These are phyloP conservation scores for Noctua janthe DNA, from an alignment of 2,888 invertebrate species.

Conservation along the genomic window DNA sequence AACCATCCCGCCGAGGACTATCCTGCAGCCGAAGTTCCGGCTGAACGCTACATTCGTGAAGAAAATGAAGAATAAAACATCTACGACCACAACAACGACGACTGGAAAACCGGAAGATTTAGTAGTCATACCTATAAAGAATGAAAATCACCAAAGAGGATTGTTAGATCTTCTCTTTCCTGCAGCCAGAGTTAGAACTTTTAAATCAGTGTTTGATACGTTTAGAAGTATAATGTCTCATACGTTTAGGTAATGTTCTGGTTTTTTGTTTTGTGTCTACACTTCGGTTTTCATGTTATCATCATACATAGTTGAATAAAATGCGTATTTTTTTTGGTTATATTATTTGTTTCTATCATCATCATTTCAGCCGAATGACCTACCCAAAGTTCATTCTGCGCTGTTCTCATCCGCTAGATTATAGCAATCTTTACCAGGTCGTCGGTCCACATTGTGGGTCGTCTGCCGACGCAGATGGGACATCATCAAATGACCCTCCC, in stretches of 20 bases:
- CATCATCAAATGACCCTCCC: too few species aligned
- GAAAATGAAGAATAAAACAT: neutral
- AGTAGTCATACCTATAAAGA: conserved; percentile 69
- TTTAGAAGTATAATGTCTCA: conserved; percentile 77
- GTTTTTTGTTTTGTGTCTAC: conserved; percentile 11
- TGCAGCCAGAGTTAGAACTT: conserved; percentile 75
- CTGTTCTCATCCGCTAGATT: neutral
- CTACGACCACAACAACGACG: conserved; percentile 42
- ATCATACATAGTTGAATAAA: conserved; percentile 42
- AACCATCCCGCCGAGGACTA: conserved; percentile 28
- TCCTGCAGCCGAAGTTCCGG: conserved; percentile 65
- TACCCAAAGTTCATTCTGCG: neutral
- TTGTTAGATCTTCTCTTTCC: conserved; percentile 82
- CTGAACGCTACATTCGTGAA: conserved; percentile 49
- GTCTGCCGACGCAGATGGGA: neutral
- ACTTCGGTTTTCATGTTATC: conserved; percentile 15
- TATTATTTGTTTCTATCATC: neutral
- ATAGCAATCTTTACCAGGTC: too few species aligned
- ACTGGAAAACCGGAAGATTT: conserved; percentile 65
- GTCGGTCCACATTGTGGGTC: neutral
- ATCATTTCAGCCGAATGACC: neutral
- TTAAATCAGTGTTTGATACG: conserved; percentile 79
- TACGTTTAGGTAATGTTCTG: conserved; percentile 67
- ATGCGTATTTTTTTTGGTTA: conserved; percentile 1
- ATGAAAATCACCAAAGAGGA: conserved; percentile 72